Evolutionary conservation across 2,888 invertebrate species (phyloP), one percentile per base, ranked within the genome.

Genomic region (Phytoseiulus persimilis): DNA sequence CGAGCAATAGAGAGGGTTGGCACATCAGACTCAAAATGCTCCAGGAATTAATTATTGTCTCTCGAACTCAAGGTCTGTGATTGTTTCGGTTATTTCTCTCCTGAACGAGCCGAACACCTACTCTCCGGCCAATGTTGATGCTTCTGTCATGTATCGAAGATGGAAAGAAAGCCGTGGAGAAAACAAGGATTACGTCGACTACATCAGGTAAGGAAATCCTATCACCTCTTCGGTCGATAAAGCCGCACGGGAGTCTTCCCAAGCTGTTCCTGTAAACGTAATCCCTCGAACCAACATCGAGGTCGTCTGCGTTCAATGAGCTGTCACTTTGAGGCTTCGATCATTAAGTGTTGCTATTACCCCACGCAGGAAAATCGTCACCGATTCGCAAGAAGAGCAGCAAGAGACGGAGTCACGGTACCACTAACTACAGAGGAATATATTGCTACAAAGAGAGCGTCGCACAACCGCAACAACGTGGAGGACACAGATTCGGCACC

Each of bases 91-190:
- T 92, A 99, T 99, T 92, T 99, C 99, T 31, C 95, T 99, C 91
- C 94, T 99, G 92, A 99, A 99, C 94, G 99, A 99, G 94, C 99
- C 99, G 91, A 99, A 99, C 94, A 99, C 99, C 91, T 99, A 96
- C 94, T 99, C 98, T 92, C 99, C 99, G 89, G 99, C 99, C 91
- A 99, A 99, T 93, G 99, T 99, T 39, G 99, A 99, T 94, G 99
- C 99, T 83, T 98, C 98, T 90, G 99, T 99, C 90, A 99, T 99
- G 98, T 99, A 98, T 93, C 95, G 99, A 92, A 96, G 98, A 93
- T 99, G 98, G 98, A 96, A 97, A 92, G 98, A 99, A 92, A 97
- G 98, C 92, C 97, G 97, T 94, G 98, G 98, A 91, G 96, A 96
- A 93, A 98, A 98, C 93, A 98, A 98, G 93, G 99, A 99, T 94